phyloP scores from a whole-genome alignment of 2,113 vertebrate genomes.

The Ginglymostoma cirratum region DNA sequence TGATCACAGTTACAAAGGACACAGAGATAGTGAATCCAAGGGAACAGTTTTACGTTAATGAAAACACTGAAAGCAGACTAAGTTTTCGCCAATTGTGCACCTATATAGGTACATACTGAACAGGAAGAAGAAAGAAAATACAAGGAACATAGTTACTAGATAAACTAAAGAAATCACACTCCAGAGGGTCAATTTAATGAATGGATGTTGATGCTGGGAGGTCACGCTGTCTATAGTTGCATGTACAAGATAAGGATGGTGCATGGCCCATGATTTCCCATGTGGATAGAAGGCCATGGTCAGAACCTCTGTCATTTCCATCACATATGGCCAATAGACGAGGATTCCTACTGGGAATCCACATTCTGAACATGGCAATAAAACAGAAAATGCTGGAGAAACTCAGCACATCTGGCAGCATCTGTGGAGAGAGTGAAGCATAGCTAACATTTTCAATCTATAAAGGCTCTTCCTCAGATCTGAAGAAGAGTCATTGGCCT shows the following conservation, averaged over 20 bases:
- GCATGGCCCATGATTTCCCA: background rate
- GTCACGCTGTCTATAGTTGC: background rate
- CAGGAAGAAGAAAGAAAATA: background rate
- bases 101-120: background rate
- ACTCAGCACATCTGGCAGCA: no score
- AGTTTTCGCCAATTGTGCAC: background rate
- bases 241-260: background rate
- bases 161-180: background rate
- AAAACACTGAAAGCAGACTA: background rate
- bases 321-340: background rate
- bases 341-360: background rate
- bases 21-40: background rate
- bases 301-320: background rate
- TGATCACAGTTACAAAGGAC: background rate
- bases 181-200: background rate
- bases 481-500: no score
- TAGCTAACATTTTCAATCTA: no score
- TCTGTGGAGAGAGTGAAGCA: no score
- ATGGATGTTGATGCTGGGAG: background rate
- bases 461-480: no score
- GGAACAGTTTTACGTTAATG: background rate
- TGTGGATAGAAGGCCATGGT: background rate
- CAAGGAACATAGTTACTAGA: background rate
- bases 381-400: no score
- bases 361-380: background rate